Evolutionary conservation across 2,113 vertebrate genomes (phyloP).

Genomic region (Silurus meridionalis): DNA sequence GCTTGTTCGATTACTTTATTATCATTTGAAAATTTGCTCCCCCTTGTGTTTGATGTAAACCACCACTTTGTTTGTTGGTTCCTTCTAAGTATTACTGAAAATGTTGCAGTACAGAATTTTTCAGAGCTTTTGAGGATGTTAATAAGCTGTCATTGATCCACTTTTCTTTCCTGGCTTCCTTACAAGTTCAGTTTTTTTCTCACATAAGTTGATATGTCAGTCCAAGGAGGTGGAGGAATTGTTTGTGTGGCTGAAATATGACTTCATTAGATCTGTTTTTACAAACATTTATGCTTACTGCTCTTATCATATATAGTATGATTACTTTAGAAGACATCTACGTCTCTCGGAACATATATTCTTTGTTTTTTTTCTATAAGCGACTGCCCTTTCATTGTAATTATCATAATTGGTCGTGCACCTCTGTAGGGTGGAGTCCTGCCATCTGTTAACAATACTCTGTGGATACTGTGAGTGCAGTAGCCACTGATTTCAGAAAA

Average conservation of each 20-base stretch:
- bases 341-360: not conserved
- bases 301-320: not conserved
- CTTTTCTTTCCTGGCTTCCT: not conserved
- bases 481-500: not conserved
- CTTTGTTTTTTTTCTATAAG: not conserved
- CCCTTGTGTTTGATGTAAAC: not conserved
- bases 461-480: not conserved
- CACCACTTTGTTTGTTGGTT: not conserved
- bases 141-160: not conserved
- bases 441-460: slow-evolving; percentile 1
- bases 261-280: not conserved
- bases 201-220: not conserved
- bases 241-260: not conserved
- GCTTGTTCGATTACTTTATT: not conserved
- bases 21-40: not conserved
- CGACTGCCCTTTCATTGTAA: not conserved
- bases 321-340: not conserved
- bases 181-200: not conserved
- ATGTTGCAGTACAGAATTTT: not conserved
- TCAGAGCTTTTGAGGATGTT: not conserved
- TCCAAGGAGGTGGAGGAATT: not conserved
- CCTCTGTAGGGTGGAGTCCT: not conserved
- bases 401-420: not conserved
- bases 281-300: not conserved
- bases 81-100: not conserved